phyloP scores from a whole-genome alignment of 1,140 invertebrate species.

The Scylla paramamosain region DNA sequence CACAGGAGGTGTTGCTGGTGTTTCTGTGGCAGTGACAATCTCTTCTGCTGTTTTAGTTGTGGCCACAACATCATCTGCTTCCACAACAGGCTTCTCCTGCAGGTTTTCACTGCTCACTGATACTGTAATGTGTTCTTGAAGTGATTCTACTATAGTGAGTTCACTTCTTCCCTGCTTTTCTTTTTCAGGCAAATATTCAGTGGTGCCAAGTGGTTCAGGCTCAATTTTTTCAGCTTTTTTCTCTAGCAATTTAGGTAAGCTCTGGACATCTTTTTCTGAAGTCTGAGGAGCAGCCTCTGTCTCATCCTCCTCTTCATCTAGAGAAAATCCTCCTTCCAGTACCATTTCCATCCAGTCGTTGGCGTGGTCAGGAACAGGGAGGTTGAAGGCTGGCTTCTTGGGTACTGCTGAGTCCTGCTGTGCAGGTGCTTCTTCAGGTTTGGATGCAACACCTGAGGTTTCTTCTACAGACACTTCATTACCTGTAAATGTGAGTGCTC shows the following conservation, averaged over 20 bases:
- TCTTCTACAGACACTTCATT: neutral
- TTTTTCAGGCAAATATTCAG: no score
- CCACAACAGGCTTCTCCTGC: neutral
- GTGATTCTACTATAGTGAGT: neutral
- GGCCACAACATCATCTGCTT: neutral
- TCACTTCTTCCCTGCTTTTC: no score
- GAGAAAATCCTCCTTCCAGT: conserved; percentile 65
- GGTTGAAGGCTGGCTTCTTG: neutral
- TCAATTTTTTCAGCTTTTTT: neutral
- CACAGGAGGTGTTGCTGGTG: neutral
- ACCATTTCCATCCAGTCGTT: conserved; percentile 73
- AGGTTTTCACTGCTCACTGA: neutral
- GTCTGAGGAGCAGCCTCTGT: no score
- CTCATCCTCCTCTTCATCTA: conserved; percentile 67
- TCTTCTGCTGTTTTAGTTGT: neutral
- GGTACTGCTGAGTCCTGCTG: neutral
- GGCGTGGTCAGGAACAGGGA: conserved; percentile 71
- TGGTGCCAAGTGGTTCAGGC: no score
- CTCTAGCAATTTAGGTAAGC: neutral
- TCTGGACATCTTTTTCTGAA: neutral
- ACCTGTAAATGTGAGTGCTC: neutral
- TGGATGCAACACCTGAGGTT: neutral
- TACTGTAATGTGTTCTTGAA: neutral
- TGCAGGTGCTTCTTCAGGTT: neutral
- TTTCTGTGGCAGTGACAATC: neutral